Percentiles rank a stretch among this genome's conserved stretches.
Evolutionary conservation across 2,888 invertebrate genomes (phyloP).

Genomic region (Tachina fera): DNA sequence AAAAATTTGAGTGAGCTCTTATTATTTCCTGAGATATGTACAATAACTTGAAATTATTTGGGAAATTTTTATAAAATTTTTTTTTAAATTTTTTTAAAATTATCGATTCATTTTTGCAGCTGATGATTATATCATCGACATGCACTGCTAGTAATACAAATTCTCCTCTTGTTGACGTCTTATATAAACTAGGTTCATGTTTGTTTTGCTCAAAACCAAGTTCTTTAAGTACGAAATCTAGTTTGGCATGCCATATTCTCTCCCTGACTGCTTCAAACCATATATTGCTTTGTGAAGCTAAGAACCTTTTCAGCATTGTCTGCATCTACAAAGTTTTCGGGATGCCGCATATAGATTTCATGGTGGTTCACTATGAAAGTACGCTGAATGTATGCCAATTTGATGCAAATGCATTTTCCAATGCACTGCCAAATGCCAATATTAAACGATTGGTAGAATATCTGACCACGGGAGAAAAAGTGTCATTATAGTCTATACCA

Average conservation of each 20-base stretch:
- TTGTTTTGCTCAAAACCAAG: too few relatives aligned
- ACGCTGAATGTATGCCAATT: slow-evolving; percentile 42
- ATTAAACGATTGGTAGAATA: slow-evolving; percentile 47
- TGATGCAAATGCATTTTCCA: slow-evolving; percentile 52
- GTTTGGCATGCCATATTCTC: slow-evolving; percentile 67
- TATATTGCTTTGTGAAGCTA: slow-evolving; percentile 23
- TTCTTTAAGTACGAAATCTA: slow-evolving; percentile 6
- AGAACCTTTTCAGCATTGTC: slow-evolving; percentile 14
- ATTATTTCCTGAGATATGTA: too few relatives aligned
- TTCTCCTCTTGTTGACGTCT: too few relatives aligned
- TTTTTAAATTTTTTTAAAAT: too few relatives aligned
- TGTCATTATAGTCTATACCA: slow-evolving; percentile 38
- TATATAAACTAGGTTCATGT: too few relatives aligned
- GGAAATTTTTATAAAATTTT: too few relatives aligned
- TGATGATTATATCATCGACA: too few relatives aligned
- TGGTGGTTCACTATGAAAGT: slow-evolving; percentile 50
- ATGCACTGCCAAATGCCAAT: slow-evolving; percentile 34
- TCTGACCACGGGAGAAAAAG: slow-evolving; percentile 46
- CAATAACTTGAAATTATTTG: too few relatives aligned
- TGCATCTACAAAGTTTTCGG: slow-evolving; percentile 7
- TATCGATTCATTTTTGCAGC: too few relatives aligned
- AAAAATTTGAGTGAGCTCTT: too few relatives aligned
- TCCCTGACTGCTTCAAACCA: slow-evolving; percentile 60
- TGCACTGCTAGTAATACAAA: too few relatives aligned
- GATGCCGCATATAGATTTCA: slow-evolving; percentile 43